A percentile compares a stretch with the other conserved stretches of the same genome.
These are phyloP conservation scores for Zaprionus capensis DNA, from an alignment of 1,140 invertebrate species.

Conservation along the genomic window DNA sequence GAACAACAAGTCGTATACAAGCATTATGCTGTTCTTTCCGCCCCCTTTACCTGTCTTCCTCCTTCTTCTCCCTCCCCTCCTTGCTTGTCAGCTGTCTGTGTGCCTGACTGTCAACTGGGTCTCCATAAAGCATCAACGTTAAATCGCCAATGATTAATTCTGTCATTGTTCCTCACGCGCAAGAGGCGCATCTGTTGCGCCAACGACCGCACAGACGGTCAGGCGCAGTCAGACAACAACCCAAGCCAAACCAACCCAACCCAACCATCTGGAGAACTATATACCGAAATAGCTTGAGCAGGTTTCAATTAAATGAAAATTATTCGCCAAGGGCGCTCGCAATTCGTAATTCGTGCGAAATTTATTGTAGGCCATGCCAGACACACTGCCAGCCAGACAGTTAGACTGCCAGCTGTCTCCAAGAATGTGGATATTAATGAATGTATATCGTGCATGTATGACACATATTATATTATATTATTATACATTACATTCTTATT, in stretches of 20 bases:
- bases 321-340: slow-evolving; percentile 56
- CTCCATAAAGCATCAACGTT: slow-evolving; percentile 52
- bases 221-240: slow-evolving; percentile 7
- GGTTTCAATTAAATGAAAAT: slow-evolving; percentile 76
- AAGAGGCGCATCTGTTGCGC: slow-evolving; percentile 76
- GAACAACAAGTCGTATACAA: slow-evolving; percentile 37
- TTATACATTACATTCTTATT: background rate
- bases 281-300: slow-evolving; percentile 56
- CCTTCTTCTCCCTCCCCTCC: background rate
- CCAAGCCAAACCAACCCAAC: background rate
- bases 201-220: slow-evolving; percentile 59
- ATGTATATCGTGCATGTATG: slow-evolving; percentile 27
- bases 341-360: slow-evolving; percentile 66
- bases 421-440: slow-evolving; percentile 22
- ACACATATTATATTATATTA: slow-evolving; percentile 11
- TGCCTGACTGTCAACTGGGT: slow-evolving; percentile 51
- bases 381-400: background rate
- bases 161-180: slow-evolving; percentile 65
- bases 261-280: slow-evolving; percentile 56
- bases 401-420: slow-evolving; percentile 1
- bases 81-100: slow-evolving; percentile 21
- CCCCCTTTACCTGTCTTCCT: background rate
- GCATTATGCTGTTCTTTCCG: slow-evolving; percentile 40
- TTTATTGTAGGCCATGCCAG: slow-evolving; percentile 66
- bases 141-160: slow-evolving; percentile 78